Evolutionary conservation across 2,113 vertebrate genomes (phyloP), one percentile per base, ranked within the genome.

Genomic region (Oryzias melastigma): DNA sequence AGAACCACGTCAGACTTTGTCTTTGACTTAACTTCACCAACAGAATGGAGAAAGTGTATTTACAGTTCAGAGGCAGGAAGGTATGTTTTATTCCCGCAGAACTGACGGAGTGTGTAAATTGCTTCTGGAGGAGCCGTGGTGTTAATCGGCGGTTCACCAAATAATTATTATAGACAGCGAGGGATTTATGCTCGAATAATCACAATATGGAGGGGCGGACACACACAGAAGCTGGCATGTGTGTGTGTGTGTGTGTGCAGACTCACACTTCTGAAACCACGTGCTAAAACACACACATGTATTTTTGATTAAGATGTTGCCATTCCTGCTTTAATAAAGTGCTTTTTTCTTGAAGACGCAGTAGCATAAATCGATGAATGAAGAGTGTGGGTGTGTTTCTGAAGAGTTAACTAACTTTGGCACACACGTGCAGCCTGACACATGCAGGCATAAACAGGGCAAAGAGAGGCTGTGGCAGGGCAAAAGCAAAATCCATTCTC

Each of bases 131-230:
- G 71, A 75, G 68, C 64, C 59, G 68, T 63, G 58, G 75, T 53
- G 56, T 78, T 67, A 75, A 78, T 65, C 81, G 62, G 47, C 62
- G 82, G 74, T 81, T 86, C 73, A 51, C 75, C 59, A 81, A 84
- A 82, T 86, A 82, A 73, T 86, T 82, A 85, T 89, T 81, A 80
- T 75, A 79, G 82, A 85, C 78, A 73, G 75, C 81, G 80, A 86
- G 84, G 77, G 85, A 84, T 82, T 84, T 73, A 73, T 85, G 77
- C 77, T 83, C 68, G 82, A 64, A 81, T 76, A 82, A 78, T 75
- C 76, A 80, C 85, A 83, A 78, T 78, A 77, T 76, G 79, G 71
- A 71, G 57, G 58, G 35, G 52, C 53, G 75, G 63, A 80, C 47
- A 22, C 65, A 54, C 57, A 45, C 56, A 25, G 27, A 69, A 58